Conservation (phyloP, 2,113 vertebrate genomes). For the Callocephalon fimbriatum region DNA sequence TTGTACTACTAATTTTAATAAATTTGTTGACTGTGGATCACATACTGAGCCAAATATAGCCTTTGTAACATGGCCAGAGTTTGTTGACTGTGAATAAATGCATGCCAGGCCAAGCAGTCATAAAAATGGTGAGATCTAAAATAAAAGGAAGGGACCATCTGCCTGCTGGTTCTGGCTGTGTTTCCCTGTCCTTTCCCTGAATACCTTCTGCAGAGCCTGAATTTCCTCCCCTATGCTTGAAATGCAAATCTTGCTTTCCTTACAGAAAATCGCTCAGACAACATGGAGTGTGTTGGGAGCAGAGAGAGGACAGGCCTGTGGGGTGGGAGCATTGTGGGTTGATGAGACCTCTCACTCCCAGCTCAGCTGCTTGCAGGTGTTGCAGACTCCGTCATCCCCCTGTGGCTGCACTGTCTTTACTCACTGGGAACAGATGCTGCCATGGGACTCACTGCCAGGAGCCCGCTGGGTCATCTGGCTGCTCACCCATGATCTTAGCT, state of each 20-base stretch:
- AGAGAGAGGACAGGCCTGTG: neutral
- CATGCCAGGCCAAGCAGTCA: neutral
- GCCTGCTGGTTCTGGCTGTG: neutral
- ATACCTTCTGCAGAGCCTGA: neutral
- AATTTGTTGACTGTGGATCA: neutral
- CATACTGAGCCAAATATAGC: neutral
- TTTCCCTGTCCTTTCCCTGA: neutral
- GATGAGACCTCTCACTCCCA: neutral
- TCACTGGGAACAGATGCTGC: neutral
- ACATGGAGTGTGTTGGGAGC: neutral
- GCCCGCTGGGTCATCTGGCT: rapidly evolving
- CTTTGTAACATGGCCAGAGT: neutral
- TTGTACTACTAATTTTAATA: neutral
- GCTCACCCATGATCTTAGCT: neutral
- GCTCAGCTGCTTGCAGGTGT: neutral
- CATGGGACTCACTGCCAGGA: neutral
- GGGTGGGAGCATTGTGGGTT: neutral
- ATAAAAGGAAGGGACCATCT: neutral
- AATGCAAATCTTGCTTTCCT: neutral
- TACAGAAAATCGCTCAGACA: rapidly evolving
- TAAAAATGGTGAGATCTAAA: neutral
- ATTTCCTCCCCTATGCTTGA: neutral
- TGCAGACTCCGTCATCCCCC: neutral
- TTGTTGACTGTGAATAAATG: neutral
- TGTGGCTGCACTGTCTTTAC: neutral